Percentiles rank a stretch among this genome's conserved stretches.
These are phyloP conservation scores for Empidonax traillii DNA, from an alignment of 2,113 vertebrate genomes.

Conservation along the genomic window DNA sequence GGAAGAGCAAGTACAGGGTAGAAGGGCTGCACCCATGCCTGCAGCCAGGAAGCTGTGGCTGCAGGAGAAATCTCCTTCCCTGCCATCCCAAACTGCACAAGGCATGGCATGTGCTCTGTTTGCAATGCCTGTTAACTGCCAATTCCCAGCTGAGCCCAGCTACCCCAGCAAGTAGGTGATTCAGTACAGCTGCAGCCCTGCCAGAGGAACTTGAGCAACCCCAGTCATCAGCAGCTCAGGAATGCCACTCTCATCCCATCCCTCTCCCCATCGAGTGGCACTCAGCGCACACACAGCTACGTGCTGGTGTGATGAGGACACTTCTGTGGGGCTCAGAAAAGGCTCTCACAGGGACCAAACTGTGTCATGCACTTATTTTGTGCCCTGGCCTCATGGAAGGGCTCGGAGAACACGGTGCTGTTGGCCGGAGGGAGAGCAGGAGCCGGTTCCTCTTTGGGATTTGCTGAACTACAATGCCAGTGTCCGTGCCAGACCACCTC, in stretches of 20 bases:
- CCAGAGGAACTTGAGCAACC: neutral
- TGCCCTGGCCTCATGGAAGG: neutral
- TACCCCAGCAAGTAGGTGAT: neutral
- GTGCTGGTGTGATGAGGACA: fast-evolving
- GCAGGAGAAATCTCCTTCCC: neutral
- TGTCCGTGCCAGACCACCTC: neutral
- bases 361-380: fast-evolving
- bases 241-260: neutral
- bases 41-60: neutral
- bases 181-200: neutral
- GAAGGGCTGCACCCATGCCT: neutral
- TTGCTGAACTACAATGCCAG: fast-evolving
- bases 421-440: neutral
- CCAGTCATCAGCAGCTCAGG: neutral
- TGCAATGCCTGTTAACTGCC: neutral
- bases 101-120: neutral
- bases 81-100: neutral
- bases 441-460: neutral
- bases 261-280: neutral
- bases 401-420: neutral
- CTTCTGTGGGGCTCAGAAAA: neutral
- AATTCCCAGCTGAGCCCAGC: fast-evolving
- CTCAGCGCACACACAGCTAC: neutral
- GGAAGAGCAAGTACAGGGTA: neutral
- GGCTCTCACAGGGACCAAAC: fast-evolving